phyloP scores from a whole-genome alignment of 2,113 vertebrate genomes.

The Tonatia bakeri region DNA sequence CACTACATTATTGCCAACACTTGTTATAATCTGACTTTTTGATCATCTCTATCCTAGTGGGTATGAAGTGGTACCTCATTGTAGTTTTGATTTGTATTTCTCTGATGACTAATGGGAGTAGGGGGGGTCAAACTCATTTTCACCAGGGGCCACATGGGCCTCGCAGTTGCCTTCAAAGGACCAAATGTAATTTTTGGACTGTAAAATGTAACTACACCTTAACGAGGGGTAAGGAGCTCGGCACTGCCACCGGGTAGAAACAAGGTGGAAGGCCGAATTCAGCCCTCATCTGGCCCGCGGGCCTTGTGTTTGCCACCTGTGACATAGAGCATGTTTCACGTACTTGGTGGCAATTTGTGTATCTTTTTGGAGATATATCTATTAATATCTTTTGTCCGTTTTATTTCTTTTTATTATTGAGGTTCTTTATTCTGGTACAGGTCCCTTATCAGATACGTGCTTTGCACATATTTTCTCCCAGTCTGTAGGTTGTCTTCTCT shows the following conservation, averaged over 20 bases:
- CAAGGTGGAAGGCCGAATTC: too few species aligned
- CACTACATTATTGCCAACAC: neutral
- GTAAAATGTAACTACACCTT: too few species aligned
- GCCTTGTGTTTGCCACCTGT: neutral
- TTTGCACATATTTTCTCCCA: slow-evolving; percentile 8
- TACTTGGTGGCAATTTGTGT: neutral
- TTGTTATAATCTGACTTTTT: neutral
- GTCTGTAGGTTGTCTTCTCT: neutral
- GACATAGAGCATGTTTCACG: neutral
- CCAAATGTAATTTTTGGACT: too few species aligned
- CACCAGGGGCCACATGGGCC: too few species aligned
- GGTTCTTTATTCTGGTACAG: neutral
- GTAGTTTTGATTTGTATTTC: slow-evolving; percentile 28
- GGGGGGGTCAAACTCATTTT: too few species aligned
- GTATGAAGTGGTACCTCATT: neutral
- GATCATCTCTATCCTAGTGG: neutral
- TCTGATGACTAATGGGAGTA: neutral
- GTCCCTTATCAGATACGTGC: neutral
- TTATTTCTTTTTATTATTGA: neutral
- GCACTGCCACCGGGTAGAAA: too few species aligned
- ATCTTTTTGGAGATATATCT: neutral
- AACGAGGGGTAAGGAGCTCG: too few species aligned
- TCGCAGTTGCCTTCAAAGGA: too few species aligned
- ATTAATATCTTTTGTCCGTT: neutral
- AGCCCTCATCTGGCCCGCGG: too few species aligned